Evolutionary conservation across 92 coral and sea anemone genomes (phyloP), one percentile per base, ranked within the genome.

Genomic region (Umimayanthus kanabou): DNA sequence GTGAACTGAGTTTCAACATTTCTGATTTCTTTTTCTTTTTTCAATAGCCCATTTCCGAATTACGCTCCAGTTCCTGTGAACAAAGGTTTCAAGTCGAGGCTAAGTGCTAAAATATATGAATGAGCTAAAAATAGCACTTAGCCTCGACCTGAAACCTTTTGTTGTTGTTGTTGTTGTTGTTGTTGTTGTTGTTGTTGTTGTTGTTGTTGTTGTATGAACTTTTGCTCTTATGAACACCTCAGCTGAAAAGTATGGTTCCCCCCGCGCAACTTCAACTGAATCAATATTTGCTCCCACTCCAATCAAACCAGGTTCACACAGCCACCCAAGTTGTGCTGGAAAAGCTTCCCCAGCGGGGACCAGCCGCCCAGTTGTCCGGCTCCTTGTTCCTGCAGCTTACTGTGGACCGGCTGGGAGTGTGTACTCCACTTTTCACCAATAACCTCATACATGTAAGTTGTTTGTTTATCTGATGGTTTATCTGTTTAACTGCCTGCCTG

Each of bases 311-410:
- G 99, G 99, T 97, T 45, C 99, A 95, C 90, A 92, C 90, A 79
- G 99, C 99, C 18, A 97, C 99, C 37, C 99, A 97, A 88, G 99
- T 98, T 20, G 95, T 97, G 28, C 86, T 97, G 84, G 99, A 97
- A 73, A 97, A 97, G 49, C 92, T 97, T 40, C 99, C 99, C 10
- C 98, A 97, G 83, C 86, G 98, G 22, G 91, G 95, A 23, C 98
- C 96, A 23, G 88, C 99, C 6, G 94, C 96, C 18, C 99, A 95
- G 91, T 86, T 97, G 64, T 92, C 99, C 8, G 99, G 98, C 61
- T 97, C 96, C 25, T 88, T 97, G 76, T 97, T 95, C 88, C 94
- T 97, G 8, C 99, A 97, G 87, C 94, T 97, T 9, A 97, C 98
- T 64, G 98, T 97, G 65, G 95, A 96, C 37, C 93, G 94, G 42